Conservation (phyloP, 2,797 vertebrate genomes). For the Cyprinella venusta region DNA sequence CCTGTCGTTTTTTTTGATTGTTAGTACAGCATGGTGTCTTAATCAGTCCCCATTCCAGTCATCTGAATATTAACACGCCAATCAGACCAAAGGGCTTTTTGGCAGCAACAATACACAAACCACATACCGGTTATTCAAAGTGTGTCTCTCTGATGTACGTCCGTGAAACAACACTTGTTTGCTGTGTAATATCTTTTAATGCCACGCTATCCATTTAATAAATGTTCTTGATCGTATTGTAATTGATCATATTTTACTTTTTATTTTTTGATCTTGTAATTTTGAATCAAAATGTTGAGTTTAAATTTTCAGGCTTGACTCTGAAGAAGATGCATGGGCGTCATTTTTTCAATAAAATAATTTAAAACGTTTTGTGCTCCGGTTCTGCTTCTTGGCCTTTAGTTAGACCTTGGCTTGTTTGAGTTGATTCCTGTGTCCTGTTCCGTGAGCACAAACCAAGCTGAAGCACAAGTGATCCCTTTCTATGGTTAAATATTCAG, state of each 20-base stretch:
- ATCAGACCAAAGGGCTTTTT: slow-evolving; percentile 47
- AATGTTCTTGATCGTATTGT: neutral
- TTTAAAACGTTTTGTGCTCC: too few relatives aligned
- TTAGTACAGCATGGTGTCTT: slow-evolving; percentile 55
- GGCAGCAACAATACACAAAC: slow-evolving; percentile 40
- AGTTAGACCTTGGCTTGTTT: too few relatives aligned
- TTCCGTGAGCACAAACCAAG: too few relatives aligned
- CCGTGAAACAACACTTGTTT: neutral
- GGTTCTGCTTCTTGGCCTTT: too few relatives aligned
- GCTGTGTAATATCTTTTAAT: neutral
- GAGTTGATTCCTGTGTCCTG: too few relatives aligned
- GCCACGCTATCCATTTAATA: neutral
- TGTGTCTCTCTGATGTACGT: slow-evolving; percentile 11
- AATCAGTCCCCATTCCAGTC: slow-evolving; percentile 54
- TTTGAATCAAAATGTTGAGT: neutral
- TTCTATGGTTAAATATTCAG: neutral
- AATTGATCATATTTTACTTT: neutral
- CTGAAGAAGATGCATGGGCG: too few relatives aligned
- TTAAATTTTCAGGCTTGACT: neutral
- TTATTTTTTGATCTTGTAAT: neutral
- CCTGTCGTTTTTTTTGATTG: slow-evolving; percentile 50
- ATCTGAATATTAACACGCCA: slow-evolving; percentile 56
- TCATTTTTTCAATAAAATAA: too few relatives aligned
- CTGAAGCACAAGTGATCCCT: too few relatives aligned
- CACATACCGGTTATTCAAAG: slow-evolving; percentile 19